Evolutionary conservation across 2,113 vertebrate species (phyloP), one percentile per base, ranked within the genome.

Genomic region (Fregata magnificens): DNA sequence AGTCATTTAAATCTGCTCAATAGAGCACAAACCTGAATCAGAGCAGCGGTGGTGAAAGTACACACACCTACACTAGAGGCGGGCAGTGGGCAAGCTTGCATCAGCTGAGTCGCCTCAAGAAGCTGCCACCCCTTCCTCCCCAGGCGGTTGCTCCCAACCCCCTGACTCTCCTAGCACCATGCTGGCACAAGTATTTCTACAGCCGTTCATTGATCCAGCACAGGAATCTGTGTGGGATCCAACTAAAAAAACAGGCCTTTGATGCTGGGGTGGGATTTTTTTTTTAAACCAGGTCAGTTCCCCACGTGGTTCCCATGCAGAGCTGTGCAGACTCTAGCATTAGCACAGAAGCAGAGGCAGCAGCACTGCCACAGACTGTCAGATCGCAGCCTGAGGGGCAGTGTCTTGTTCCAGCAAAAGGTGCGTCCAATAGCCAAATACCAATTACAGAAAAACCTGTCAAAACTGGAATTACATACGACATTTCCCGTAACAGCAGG

Each of bases 261-360:
- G 24, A n/a, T 76, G 13, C 4, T 63, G 28, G 7, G 9, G 13
- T 45, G 55, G 13, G 44, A 78, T 56, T 49, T 58, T 66, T 32
- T 45, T 38, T 72, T 55, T 16, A 25, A 42, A 63, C 3, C 25
- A 13, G 24, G 16, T 76, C 56, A 55, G 34, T 56, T 73, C 18
- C n/a, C 9, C 17, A 7, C 26, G 5, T 0, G 1, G 18, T 31
- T 66, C 28, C 59, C 47, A 13, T 3, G 22, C 28, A 71, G 42
- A 45, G 20, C 59, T 21, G 13, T 25, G 24, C 53, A 49, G 36
- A 26, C 16, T 2, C 1, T 0, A 3, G 36, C 4, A 1, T 0
- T 66, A 63, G 71, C 72, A 32, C 38, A 38, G 36, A 25, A 61
- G 62, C 49, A 55, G 88, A 69, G 61, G 58, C 56, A 83, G 91